Conservation (phyloP, 2,888 invertebrate genomes). For the Cataglyphis livida region DNA sequence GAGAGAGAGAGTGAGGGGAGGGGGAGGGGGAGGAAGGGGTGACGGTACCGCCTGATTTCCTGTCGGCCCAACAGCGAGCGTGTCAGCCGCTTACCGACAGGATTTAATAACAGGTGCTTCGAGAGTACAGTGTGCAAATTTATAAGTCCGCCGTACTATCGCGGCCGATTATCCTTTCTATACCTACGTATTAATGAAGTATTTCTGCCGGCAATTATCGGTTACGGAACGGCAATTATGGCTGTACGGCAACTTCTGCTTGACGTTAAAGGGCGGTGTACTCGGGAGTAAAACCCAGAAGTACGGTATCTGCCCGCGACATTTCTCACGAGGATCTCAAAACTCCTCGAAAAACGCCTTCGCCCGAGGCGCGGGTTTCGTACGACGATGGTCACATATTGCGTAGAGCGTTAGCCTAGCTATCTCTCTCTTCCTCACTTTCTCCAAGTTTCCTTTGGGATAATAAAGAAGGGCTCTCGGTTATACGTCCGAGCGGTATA, state of each 20-base stretch:
- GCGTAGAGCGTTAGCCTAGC: too few relatives aligned
- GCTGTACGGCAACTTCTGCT: conserved; percentile 50
- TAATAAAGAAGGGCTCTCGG: background rate
- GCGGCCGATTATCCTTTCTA: conserved; percentile 57
- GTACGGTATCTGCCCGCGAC: conserved; percentile 45
- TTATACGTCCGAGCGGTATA: too few relatives aligned
- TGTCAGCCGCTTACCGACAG: conserved; percentile 55
- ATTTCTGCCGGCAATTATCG: conserved; percentile 56
- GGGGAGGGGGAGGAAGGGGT: background rate
- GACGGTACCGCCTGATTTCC: conserved; percentile 39
- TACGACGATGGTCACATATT: background rate
- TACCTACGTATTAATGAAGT: conserved; percentile 57
- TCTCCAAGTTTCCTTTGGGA: background rate
- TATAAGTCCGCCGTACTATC: conserved; percentile 55
- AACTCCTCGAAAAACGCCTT: background rate
- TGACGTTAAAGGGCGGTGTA: conserved; percentile 51
- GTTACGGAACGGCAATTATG: conserved; percentile 51
- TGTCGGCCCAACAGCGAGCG: conserved; percentile 51
- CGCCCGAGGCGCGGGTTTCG: conserved; percentile 23
- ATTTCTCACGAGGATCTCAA: conserved; percentile 44
- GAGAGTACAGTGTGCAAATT: conserved; percentile 56
- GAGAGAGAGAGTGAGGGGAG: background rate
- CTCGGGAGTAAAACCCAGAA: conserved; percentile 19
- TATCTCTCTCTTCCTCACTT: background rate
- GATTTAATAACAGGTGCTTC: conserved; percentile 54